Evolutionary conservation across 2,797 vertebrate genomes (phyloP), one percentile per base, ranked within the genome.

Genomic region (Fistularia tabacaria): DNA sequence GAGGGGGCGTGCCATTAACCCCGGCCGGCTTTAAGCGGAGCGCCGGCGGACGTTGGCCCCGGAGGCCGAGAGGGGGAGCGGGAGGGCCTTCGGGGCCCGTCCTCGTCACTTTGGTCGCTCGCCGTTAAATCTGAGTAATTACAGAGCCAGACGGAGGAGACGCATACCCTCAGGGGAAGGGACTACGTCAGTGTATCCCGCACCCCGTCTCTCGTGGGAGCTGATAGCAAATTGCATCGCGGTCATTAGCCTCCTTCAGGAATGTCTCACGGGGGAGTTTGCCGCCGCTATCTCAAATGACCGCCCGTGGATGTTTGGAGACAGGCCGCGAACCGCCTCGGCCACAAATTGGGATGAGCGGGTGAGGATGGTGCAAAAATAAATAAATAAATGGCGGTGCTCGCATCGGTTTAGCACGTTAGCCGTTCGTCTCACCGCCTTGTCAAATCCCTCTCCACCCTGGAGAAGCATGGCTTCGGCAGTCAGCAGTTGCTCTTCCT

Each of bases 221-320:
- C 7, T 77, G 69, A 64, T 63, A 55, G 59, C 78, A 81, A 81
- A 44, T 54, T 56, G 49, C 59, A 83, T 83, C 74, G 71, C 49
- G 74, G 62, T 74, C 63, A 79, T 82, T 83, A 85, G 85, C 81
- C 72, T 79, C 52, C 68, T 68, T 57, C 66, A 69, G 57, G 59
- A 57, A 67, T 14, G 6, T 69, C 47, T 75, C 13, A 15, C 13
- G 38, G 11, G n/a, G 3, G 37, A 38, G 36, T 13, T 10, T 38
- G 38, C 14, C 49, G 39, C 9, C n/a, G 38, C 49, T 25, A 25
- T 25, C 25, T 25, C 25, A 25, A 25, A 25, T 25, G 5, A 25
- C 25, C 25, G 25, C 25, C 25, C 25, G 25, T 5, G 25, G 25
- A 5, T 25, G 5, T 25, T 25, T 25, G 5, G 25, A 25, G 25